Conservation (phyloP, 2,888 invertebrate species). For the Diadegma fenestrale region DNA sequence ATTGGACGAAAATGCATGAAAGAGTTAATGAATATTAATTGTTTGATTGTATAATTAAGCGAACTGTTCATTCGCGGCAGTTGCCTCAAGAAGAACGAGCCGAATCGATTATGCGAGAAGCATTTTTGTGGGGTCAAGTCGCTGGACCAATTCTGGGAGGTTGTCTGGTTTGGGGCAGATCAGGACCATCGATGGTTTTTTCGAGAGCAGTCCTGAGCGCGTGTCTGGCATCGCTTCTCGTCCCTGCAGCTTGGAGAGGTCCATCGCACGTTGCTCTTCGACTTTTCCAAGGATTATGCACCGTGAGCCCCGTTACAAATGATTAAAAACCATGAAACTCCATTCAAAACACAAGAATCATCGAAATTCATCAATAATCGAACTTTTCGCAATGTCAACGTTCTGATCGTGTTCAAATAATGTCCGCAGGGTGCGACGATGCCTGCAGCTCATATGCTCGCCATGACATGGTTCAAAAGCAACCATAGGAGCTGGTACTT, state of each 20-base stretch:
- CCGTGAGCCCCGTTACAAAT: constrained; percentile 81
- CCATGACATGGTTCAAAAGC: constrained; percentile 87
- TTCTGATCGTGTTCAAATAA: constrained; percentile 12
- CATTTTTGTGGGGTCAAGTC: constrained; percentile 87
- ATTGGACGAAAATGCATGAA: background rate
- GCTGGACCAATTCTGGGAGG: constrained; percentile 86
- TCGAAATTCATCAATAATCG: background rate
- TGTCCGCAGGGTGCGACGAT: constrained; percentile 86
- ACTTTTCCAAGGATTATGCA: constrained; percentile 86
- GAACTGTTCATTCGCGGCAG: constrained; percentile 67
- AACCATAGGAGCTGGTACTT: constrained; percentile 87
- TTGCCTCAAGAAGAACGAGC: constrained; percentile 86
- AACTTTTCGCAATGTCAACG: background rate
- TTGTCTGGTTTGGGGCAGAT: constrained; percentile 86
- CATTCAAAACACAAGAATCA: background rate
- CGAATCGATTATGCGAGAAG: constrained; percentile 86
- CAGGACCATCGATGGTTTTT: constrained; percentile 87
- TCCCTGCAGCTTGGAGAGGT: constrained; percentile 87
- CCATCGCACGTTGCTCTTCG: constrained; percentile 86
- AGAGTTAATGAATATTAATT: background rate
- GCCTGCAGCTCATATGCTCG: constrained; percentile 87
- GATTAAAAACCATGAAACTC: background rate
- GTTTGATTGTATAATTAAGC: background rate
- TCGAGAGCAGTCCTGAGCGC: constrained; percentile 87
- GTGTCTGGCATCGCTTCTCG: constrained; percentile 86